Conservation (phyloP, 37 sponge, comb jelly and placozoan genomes). For the Oopsacas minuta region DNA sequence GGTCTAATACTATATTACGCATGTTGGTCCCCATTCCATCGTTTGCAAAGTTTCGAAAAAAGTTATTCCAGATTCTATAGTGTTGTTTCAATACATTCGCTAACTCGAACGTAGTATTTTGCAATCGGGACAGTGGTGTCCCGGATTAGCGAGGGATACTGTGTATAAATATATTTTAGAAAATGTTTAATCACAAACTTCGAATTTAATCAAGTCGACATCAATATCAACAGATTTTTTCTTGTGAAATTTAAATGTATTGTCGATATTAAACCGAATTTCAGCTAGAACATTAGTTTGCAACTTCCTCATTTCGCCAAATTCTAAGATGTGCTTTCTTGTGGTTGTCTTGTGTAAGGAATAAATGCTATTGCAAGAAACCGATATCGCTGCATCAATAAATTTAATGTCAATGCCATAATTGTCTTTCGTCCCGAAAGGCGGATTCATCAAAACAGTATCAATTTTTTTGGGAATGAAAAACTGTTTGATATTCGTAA, state of each 20-base stretch:
- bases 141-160: too few species aligned
- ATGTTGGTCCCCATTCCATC: too few species aligned
- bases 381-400: conserved; percentile 36
- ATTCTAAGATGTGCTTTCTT: conserved; percentile 22
- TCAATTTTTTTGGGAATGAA: conserved; percentile 29
- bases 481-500: not conserved
- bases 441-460: conserved; percentile 83
- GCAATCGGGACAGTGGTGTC: too few species aligned
- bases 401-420: conserved; percentile 32
- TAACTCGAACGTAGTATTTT: too few species aligned
- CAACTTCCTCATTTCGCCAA: conserved; percentile 23
- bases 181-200: not conserved
- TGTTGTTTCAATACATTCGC: too few species aligned
- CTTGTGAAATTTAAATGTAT: conserved; percentile 31
- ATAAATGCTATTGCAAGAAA: conserved; percentile 37
- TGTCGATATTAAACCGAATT: conserved; percentile 22
- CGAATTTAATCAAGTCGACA: conserved; percentile 33
- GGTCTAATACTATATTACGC: too few species aligned
- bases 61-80: too few species aligned
- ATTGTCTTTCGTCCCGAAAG: conserved; percentile 73
- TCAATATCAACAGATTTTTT: not conserved
- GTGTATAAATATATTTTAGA: too few species aligned
- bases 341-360: conserved; percentile 69
- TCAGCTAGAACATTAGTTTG: conserved; percentile 25
- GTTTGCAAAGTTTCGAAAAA: too few species aligned